phyloP scores from a whole-genome alignment of 2,113 vertebrate species.

The Ancistrus triradiatus region DNA sequence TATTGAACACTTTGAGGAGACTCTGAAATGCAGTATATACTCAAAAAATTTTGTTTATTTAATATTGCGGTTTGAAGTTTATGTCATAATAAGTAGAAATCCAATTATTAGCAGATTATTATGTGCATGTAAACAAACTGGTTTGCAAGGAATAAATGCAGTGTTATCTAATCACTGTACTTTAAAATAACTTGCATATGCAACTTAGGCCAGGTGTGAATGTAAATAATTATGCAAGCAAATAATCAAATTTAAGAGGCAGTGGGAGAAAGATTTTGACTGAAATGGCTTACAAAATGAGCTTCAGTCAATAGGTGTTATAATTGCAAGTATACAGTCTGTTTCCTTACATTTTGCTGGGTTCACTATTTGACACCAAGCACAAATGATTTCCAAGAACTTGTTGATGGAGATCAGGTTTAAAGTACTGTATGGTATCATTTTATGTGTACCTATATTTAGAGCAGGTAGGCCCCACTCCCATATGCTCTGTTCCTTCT shows the following conservation, averaged over 20 bases:
- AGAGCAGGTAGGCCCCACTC: background rate
- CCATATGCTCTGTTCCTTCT: slow-evolving; percentile 1
- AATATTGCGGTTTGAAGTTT: too few relatives aligned
- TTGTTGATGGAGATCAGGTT: slow-evolving; percentile 42
- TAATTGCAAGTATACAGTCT: background rate
- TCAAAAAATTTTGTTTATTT: too few relatives aligned
- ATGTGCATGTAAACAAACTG: too few relatives aligned
- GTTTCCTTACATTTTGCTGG: too few relatives aligned
- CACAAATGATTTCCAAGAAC: slow-evolving; percentile 39
- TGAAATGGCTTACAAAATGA: slow-evolving; percentile 53
- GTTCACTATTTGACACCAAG: too few relatives aligned
- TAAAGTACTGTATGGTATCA: slow-evolving; percentile 11
- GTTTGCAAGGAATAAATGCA: slow-evolving; percentile 42
- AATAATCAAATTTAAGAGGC: slow-evolving; percentile 43
- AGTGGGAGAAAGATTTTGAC: slow-evolving; percentile 46
- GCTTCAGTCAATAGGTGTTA: slow-evolving; percentile 48
- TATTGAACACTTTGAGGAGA: too few relatives aligned
- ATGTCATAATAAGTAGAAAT: too few relatives aligned
- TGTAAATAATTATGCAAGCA: too few relatives aligned
- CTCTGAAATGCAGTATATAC: too few relatives aligned
- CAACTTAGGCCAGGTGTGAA: slow-evolving; percentile 39
- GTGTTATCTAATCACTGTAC: slow-evolving; percentile 29
- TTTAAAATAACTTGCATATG: slow-evolving; percentile 31
- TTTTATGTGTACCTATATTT: slow-evolving; percentile 5
- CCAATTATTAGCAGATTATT: too few relatives aligned